These are phyloP conservation scores for Rhyacophila brunnea DNA, from an alignment of 1,140 invertebrate species.

Conservation along the genomic window DNA sequence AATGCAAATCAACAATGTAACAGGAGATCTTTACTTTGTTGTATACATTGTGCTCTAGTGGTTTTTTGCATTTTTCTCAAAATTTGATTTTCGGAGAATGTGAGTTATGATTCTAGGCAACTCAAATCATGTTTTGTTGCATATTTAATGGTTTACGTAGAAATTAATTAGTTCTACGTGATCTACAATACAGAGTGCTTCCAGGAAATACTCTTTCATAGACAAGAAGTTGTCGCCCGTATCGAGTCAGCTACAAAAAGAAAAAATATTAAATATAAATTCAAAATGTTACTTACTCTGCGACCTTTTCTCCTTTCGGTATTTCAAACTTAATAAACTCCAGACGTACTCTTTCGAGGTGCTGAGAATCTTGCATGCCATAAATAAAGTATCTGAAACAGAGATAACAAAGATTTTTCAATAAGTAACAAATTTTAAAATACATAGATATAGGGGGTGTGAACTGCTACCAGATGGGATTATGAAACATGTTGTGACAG, in stretches of 20 bases:
- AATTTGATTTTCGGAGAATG: too few species aligned
- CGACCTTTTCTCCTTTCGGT: constrained; percentile 70
- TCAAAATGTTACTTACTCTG: constrained; percentile 63
- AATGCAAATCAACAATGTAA: too few species aligned
- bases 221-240: not conserved
- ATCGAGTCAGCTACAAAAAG: not conserved
- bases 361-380: constrained; percentile 92
- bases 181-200: not conserved
- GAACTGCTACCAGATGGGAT: too few species aligned
- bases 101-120: too few species aligned
- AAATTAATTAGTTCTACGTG: too few species aligned
- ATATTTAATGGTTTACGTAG: too few species aligned
- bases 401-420: not conserved
- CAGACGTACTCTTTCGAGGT: constrained; percentile 88
- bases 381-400: constrained; percentile 88
- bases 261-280: not conserved
- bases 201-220: not conserved
- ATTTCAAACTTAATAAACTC: constrained; percentile 89
- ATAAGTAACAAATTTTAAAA: not conserved
- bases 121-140: too few species aligned
- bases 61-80: too few species aligned
- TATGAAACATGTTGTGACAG: too few species aligned
- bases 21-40: too few species aligned
- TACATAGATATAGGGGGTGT: too few species aligned
- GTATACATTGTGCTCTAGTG: too few species aligned